phyloP scores from a whole-genome alignment of 2,113 vertebrate genomes.

The Arizona elegans region DNA sequence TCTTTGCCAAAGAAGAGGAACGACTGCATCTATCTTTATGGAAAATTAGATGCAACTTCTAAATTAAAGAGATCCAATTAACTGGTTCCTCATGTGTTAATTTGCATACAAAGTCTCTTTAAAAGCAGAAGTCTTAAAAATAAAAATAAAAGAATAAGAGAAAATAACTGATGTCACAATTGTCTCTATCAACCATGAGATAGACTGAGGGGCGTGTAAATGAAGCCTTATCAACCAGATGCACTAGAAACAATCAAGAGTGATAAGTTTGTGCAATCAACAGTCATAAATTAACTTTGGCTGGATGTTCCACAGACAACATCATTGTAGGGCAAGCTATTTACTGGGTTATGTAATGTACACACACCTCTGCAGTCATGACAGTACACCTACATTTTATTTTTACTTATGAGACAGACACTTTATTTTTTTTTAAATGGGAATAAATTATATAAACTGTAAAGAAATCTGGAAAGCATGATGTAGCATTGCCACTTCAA shows the following conservation, averaged over 20 bases:
- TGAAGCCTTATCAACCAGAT: neutral
- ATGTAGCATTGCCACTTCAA: neutral
- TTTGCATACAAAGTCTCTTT: neutral
- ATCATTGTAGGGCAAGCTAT: neutral
- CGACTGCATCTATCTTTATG: neutral
- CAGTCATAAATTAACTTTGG: neutral
- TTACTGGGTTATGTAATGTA: neutral
- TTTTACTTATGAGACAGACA: neutral
- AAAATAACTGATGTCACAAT: neutral
- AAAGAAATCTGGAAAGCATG: neutral
- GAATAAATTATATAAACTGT: neutral
- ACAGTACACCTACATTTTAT: neutral
- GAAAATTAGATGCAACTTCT: neutral
- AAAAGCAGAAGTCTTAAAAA: neutral
- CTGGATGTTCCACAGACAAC: neutral
- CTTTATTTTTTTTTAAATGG: neutral
- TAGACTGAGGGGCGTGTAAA: neutral
- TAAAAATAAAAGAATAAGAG: neutral
- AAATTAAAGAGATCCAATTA: neutral
- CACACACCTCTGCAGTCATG: neutral
- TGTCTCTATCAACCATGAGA: neutral
- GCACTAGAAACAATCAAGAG: neutral
- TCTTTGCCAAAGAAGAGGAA: neutral
- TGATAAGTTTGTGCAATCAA: neutral
- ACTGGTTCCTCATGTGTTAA: neutral